A percentile compares a stretch with the other conserved stretches of the same genome.
phyloP scores from a whole-genome alignment of 1,140 invertebrate genomes.

The Pinna nobilis region DNA sequence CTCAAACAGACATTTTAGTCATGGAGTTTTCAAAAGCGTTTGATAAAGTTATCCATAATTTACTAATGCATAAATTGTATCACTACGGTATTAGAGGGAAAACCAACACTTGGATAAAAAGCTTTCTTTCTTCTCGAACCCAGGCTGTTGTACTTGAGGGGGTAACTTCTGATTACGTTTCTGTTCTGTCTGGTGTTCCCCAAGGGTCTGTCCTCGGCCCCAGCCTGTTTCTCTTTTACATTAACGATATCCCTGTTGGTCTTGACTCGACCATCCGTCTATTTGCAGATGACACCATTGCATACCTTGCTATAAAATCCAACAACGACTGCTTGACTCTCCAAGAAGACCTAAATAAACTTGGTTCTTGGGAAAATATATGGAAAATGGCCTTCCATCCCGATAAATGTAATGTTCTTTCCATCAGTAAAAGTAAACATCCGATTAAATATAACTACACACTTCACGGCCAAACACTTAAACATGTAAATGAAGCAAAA shows the following conservation, averaged over 20 bases:
- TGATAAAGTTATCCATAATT: slow-evolving; percentile 37
- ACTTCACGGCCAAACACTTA: not conserved
- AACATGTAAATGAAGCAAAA: not conserved
- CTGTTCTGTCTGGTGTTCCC: slow-evolving; percentile 22
- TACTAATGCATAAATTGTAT: slow-evolving; percentile 29
- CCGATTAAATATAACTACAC: not conserved
- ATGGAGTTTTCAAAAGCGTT: too few species aligned
- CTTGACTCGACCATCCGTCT: not conserved
- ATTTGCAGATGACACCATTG: slow-evolving; percentile 27
- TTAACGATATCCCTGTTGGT: not conserved
- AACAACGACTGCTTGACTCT: not conserved
- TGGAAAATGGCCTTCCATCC: slow-evolving; percentile 22
- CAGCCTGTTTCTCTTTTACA: slow-evolving; percentile 14
- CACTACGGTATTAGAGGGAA: slow-evolving; percentile 34
- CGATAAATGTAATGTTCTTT: slow-evolving; percentile 5
- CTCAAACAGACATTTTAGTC: slow-evolving; percentile 26
- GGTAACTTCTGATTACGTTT: slow-evolving; percentile 5
- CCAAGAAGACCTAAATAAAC: slow-evolving; percentile 4
- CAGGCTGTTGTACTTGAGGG: slow-evolving; percentile 40
- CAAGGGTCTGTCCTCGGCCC: slow-evolving; percentile 31
- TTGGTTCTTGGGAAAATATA: slow-evolving; percentile 14
- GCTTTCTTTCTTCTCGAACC: slow-evolving; percentile 17
- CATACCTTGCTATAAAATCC: slow-evolving; percentile 3
- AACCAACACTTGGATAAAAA: slow-evolving; percentile 32
- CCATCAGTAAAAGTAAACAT: not conserved